These are phyloP conservation scores for Podargus strigoides DNA, from an alignment of 2,797 vertebrate species.

Conservation along the genomic window DNA sequence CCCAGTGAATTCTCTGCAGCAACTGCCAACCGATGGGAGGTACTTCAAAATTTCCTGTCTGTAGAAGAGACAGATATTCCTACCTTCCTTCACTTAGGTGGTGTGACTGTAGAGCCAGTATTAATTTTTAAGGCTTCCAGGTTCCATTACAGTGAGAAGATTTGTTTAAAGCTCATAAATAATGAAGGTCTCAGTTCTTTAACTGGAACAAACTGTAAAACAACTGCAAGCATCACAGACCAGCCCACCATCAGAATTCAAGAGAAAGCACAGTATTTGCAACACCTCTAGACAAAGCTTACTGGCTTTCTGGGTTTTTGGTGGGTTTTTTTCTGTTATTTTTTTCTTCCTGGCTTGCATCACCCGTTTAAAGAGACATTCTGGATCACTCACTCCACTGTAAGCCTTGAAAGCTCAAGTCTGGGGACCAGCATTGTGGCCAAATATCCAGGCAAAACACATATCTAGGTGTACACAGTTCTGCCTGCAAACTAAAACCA, in stretches of 20 bases:
- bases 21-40: not conserved
- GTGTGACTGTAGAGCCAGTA: not conserved
- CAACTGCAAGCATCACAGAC: not conserved
- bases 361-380: not conserved
- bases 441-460: not conserved
- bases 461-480: accelerated
- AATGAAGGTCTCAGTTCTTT: not conserved
- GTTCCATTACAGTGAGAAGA: not conserved
- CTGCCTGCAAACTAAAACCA: not conserved
- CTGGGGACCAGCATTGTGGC: not conserved
- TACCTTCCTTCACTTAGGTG: not conserved
- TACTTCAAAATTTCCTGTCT: not conserved
- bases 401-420: not conserved
- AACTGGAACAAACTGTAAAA: not conserved
- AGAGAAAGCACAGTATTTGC: not conserved
- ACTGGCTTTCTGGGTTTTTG: not conserved
- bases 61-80: not conserved
- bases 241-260: not conserved
- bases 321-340: not conserved
- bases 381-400: not conserved
- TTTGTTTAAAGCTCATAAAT: not conserved
- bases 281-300: not conserved
- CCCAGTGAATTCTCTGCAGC: not conserved
- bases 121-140: not conserved
- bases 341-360: not conserved